Base-by-base conservation (phyloP, 2,888 invertebrate genomes). In the Phalera bucephala region DNA sequence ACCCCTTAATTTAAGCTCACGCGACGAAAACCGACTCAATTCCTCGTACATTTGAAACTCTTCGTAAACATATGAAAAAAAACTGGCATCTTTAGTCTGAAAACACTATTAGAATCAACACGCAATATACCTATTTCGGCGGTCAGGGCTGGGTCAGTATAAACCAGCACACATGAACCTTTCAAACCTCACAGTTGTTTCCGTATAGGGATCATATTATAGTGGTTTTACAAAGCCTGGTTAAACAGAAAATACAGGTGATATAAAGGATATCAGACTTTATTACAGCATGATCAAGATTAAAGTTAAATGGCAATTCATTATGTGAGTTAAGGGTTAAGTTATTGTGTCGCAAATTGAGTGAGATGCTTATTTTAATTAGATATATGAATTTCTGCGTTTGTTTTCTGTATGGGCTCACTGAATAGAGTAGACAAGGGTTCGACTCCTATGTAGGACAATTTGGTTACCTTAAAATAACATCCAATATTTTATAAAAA, bases 121-220 rank as follows among this genome's bases (percentile, higher is more conserved):
- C 80, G 80, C 80, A 71, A 80, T 67, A 60, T 57, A 64, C 75
- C 72, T 77, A 76, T 80, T 80, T 78, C 72, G 76, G 72, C 62
- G 73, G 74, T 74, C 77, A 75, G 58, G 73, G 73, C 59, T 77
- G 62, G 78, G 78, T 80, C 79, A 78, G 37, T 31, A 37, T 2
- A 3, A 35, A 36, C 75, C 60, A 64, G 3, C 31, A 20, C 55
- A 54, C 15, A 25, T 59, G 46, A 60, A 31, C 63, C 31, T 12
- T 9, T 3, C 19, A 3, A 2, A 8, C 28, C 13, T 23, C 38
- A 8, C n/a, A 29, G 19, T 30, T 33, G 12, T 17, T 40, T 14
- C 5, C 2, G 8, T 13, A 9, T 11, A 39, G 2, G 54, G 62
- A 14, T 64, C 65, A 52, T 36, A 22, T 51, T 57, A 54, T 9